Evolutionary conservation across 2,113 vertebrate species (phyloP).

Genomic region (Tetrao urogallus): DNA sequence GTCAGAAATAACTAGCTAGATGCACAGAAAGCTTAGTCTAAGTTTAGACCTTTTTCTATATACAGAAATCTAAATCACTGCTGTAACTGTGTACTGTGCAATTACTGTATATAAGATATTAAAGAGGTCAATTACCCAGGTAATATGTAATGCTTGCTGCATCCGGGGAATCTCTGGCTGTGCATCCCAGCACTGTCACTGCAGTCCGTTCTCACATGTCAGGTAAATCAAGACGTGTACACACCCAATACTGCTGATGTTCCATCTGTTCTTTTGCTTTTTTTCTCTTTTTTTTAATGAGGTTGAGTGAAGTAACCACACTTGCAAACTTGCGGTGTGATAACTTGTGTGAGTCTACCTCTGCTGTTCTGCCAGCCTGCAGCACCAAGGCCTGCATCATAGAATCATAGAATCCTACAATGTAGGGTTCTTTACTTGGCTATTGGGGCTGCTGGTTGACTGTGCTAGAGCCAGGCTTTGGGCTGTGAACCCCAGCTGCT

Average conservation of each 20-base stretch:
- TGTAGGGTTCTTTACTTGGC: background rate
- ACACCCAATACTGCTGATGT: background rate
- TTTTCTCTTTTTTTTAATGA: background rate
- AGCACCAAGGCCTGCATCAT: no score
- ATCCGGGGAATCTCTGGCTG: background rate
- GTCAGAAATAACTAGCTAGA: background rate
- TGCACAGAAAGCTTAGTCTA: background rate
- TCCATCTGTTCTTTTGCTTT: background rate
- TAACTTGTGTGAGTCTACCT: background rate
- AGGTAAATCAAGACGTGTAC: background rate
- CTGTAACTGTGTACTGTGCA: background rate
- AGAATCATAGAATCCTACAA: no score
- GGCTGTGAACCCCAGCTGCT: background rate
- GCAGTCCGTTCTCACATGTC: background rate
- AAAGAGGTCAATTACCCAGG: background rate
- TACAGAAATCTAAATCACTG: background rate
- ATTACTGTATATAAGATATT: background rate
- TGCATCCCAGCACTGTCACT: background rate
- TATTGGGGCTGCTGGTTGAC: background rate
- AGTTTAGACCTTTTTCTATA: background rate
- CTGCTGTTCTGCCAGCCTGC: background rate
- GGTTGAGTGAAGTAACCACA: background rate
- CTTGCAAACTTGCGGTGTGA: background rate
- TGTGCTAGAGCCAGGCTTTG: background rate
- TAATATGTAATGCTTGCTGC: background rate